Percentiles rank a stretch among this genome's conserved stretches.
These are phyloP conservation scores for Lamellibrachia satsuma DNA, from an alignment of 2,888 invertebrate species.

Conservation along the genomic window DNA sequence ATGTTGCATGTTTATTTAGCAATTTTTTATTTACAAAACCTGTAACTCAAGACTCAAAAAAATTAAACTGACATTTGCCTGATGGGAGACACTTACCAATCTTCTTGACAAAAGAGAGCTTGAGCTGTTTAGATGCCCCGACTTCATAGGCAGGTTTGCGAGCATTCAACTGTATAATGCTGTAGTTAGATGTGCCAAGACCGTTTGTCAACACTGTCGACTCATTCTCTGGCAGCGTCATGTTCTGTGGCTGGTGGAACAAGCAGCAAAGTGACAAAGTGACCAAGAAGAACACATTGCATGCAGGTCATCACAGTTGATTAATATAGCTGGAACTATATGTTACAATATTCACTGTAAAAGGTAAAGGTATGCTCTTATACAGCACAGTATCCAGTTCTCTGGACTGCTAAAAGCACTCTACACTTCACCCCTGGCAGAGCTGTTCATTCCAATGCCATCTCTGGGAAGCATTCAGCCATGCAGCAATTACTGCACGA, in stretches of 20 bases:
- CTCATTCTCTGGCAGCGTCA: conserved; percentile 28
- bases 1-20: background rate
- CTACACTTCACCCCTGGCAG: too few relatives aligned
- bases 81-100: background rate
- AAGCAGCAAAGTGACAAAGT: background rate
- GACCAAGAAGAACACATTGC: background rate
- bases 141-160: conserved; percentile 61
- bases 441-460: too few relatives aligned
- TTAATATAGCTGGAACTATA: too few relatives aligned
- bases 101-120: conserved; percentile 50
- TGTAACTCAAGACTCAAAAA: background rate
- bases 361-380: too few relatives aligned
- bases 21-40: too few relatives aligned
- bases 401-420: too few relatives aligned
- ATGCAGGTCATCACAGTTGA: background rate
- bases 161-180: conserved; percentile 46
- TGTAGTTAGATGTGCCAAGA: background rate
- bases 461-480: too few relatives aligned
- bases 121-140: conserved; percentile 57
- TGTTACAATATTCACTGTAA: too few relatives aligned
- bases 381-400: too few relatives aligned
- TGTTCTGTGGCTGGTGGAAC: conserved; percentile 23
- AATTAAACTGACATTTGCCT: conserved; percentile 32
- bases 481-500: too few relatives aligned
- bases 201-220: conserved; percentile 19